Percentiles rank a stretch among this genome's conserved stretches.
These are phyloP conservation scores for Penaeus indicus DNA, from an alignment of 1,140 invertebrate species.

Conservation along the genomic window DNA sequence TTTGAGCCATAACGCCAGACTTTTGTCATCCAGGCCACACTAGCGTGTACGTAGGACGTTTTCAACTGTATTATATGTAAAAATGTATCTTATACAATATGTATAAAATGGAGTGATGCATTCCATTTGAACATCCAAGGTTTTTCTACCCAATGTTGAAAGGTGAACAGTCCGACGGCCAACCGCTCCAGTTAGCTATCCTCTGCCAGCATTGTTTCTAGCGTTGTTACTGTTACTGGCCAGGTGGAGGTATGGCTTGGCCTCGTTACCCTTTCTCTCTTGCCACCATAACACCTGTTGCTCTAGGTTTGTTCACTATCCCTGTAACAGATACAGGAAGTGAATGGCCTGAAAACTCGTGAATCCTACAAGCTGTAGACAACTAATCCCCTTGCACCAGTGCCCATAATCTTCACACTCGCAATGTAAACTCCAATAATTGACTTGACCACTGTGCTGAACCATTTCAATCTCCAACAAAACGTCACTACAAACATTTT, in stretches of 20 bases:
- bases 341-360: background rate
- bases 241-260: constrained; percentile 52
- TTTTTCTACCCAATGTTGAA: constrained; percentile 43
- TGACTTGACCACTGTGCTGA: too few species aligned
- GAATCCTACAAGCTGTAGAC: constrained; percentile 32
- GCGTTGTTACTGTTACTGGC: constrained; percentile 55
- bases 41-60: constrained; percentile 61
- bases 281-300: background rate
- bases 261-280: constrained; percentile 43
- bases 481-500: too few species aligned
- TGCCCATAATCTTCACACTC: background rate
- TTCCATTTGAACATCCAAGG: constrained; percentile 63
- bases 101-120: constrained; percentile 67
- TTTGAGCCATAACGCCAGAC: constrained; percentile 39
- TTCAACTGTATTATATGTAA: constrained; percentile 67
- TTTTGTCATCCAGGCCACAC: constrained; percentile 59
- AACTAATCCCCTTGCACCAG: constrained; percentile 36
- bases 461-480: too few species aligned
- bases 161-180: constrained; percentile 36
- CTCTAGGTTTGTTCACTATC: too few species aligned
- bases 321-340: too few species aligned
- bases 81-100: constrained; percentile 66
- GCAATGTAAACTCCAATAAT: too few species aligned
- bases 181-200: constrained; percentile 55
- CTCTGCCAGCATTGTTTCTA: constrained; percentile 59